These are phyloP conservation scores for Lacanobia wlatinum DNA, from an alignment of 2,888 invertebrate species.

Conservation along the genomic window DNA sequence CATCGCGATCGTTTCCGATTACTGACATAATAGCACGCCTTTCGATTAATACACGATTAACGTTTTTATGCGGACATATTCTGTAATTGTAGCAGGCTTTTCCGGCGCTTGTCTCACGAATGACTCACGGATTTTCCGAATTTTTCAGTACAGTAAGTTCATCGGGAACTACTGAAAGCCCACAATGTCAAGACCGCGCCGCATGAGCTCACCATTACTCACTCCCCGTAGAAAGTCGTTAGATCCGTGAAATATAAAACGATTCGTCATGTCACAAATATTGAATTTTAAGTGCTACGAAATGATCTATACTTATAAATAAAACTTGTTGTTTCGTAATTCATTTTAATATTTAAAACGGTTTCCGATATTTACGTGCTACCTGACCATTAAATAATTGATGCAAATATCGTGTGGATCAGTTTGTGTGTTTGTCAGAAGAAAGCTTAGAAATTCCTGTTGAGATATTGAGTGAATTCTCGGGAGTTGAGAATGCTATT, in stretches of 20 bases:
- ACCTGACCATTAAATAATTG: constrained; percentile 64
- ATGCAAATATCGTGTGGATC: constrained; percentile 45
- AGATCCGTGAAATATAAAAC: constrained; percentile 73
- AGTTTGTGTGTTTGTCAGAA: constrained; percentile 58
- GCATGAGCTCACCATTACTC: constrained; percentile 81
- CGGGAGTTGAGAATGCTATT: constrained; percentile 9
- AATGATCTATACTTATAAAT: constrained; percentile 49
- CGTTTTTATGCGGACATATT: constrained; percentile 75
- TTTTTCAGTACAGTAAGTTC: constrained; percentile 72
- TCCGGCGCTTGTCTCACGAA: constrained; percentile 79
- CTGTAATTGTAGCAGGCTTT: constrained; percentile 83
- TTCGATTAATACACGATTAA: constrained; percentile 74
- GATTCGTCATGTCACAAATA: constrained; percentile 75
- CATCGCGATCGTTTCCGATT: constrained; percentile 69
- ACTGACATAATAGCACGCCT: constrained; percentile 81
- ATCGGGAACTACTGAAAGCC: constrained; percentile 80
- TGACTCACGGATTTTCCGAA: constrained; percentile 89
- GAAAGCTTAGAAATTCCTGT: constrained; percentile 35
- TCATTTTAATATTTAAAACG: constrained; percentile 55
- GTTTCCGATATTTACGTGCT: constrained; percentile 55
- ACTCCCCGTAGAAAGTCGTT: constrained; percentile 80
- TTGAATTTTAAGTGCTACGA: constrained; percentile 71
- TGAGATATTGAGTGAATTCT: constrained; percentile 29
- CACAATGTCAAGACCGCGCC: constrained; percentile 75
- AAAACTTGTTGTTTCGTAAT: constrained; percentile 59